A percentile compares a stretch with the other conserved stretches of the same genome.
Conservation (phyloP, 2,113 vertebrate genomes). For the Ceuthmochares aereus region DNA sequence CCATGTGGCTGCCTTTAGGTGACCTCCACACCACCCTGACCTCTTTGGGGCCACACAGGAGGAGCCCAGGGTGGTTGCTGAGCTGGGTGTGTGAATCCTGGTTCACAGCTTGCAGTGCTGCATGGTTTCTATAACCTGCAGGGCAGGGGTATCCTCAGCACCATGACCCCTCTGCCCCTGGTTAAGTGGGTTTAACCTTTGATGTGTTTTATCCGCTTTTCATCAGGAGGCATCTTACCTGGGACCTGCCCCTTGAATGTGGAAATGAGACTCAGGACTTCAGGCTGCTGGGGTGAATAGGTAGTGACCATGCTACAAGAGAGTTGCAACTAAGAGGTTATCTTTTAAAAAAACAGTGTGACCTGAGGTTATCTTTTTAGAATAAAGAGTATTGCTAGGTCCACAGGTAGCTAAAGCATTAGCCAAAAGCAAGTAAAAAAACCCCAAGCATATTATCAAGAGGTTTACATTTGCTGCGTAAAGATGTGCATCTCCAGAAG, state of each 20-base stretch:
- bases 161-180: accelerated
- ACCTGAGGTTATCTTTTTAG: not conserved
- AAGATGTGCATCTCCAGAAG: not conserved
- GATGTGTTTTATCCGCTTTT: not conserved
- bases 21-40: not conserved
- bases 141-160: accelerated
- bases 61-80: not conserved
- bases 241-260: not conserved
- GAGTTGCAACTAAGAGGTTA: accelerated
- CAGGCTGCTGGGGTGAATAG: not conserved
- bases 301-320: accelerated
- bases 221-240: not conserved
- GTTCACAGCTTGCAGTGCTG: too few relatives aligned
- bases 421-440: not conserved
- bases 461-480: not conserved
- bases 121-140: too few relatives aligned
- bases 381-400: not conserved
- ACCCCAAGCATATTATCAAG: accelerated
- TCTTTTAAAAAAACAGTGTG: not conserved
- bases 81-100: not conserved
- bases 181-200: accelerated
- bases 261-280: not conserved
- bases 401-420: not conserved
- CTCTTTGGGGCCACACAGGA: not conserved
- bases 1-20: not conserved